A percentile compares a stretch with the other conserved stretches of the same genome.
These are phyloP conservation scores for Amblyjoppa proteus DNA, from an alignment of 2,888 invertebrate genomes.

Conservation along the genomic window DNA sequence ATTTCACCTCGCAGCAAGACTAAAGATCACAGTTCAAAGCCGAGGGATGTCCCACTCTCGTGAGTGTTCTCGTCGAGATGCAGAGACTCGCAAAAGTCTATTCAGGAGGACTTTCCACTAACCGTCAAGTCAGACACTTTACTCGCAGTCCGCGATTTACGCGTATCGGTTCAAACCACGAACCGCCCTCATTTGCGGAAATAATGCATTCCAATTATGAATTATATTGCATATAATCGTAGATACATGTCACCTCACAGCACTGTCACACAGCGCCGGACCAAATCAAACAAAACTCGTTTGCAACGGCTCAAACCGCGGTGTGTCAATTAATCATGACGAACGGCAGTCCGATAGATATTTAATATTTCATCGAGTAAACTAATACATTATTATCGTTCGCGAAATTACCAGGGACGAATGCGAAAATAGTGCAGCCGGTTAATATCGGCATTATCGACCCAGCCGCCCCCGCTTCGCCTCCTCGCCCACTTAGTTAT, in stretches of 20 bases:
- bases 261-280: not conserved
- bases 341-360: not conserved
- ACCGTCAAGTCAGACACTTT: too few relatives aligned
- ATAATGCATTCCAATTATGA: not conserved
- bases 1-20: too few relatives aligned
- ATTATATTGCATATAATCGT: too few relatives aligned
- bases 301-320: not conserved
- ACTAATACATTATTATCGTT: not conserved
- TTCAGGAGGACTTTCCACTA: too few relatives aligned
- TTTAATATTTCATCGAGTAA: not conserved
- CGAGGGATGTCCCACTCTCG: too few relatives aligned
- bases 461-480: not conserved
- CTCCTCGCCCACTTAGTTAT: constrained; percentile 16
- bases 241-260: not conserved
- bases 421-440: not conserved
- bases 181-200: not conserved
- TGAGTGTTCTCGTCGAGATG: too few relatives aligned
- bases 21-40: too few relatives aligned
- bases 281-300: not conserved
- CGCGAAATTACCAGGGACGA: not conserved
- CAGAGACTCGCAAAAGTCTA: too few relatives aligned
- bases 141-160: not conserved
- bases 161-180: not conserved
- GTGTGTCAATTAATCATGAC: not conserved
- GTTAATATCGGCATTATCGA: constrained; percentile 62